Conservation (phyloP, 1,140 invertebrate species). For the Coelopa frigida region DNA sequence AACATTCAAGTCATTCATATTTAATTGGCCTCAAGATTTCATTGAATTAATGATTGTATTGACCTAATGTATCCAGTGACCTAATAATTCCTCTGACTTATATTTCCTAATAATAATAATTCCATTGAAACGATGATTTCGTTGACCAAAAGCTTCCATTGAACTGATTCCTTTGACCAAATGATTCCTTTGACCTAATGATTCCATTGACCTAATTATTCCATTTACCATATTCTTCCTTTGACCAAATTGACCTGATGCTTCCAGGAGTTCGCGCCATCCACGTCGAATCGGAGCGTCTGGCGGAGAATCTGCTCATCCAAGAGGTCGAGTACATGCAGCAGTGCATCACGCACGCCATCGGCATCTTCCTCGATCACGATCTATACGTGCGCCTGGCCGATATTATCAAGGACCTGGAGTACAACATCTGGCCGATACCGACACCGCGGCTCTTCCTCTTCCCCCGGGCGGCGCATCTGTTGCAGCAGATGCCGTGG, state of each 20-base stretch:
- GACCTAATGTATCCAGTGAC: too few relatives aligned
- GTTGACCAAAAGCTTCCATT: too few relatives aligned
- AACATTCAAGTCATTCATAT: too few relatives aligned
- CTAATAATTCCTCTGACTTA: too few relatives aligned
- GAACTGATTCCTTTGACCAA: too few relatives aligned
- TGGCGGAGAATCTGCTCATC: conserved; percentile 33
- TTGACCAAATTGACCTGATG: not conserved
- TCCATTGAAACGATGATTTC: too few relatives aligned
- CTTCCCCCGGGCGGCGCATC: conserved; percentile 38
- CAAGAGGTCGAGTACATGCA: conserved; percentile 41
- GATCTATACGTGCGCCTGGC: conserved; percentile 31
- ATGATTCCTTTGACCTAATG: too few relatives aligned
- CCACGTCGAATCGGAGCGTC: conserved; percentile 19
- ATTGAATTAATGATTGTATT: too few relatives aligned
- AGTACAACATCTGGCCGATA: conserved; percentile 43
- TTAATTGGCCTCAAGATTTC: too few relatives aligned
- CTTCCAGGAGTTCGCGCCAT: conserved; percentile 38
- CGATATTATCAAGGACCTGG: conserved; percentile 29
- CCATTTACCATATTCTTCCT: not conserved
- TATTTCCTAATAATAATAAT: too few relatives aligned
- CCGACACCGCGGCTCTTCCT: conserved; percentile 21
- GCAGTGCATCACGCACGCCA: conserved; percentile 30
- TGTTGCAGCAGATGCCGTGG: conserved; percentile 42
- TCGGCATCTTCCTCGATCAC: conserved; percentile 36
- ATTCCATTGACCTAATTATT: too few relatives aligned